These are phyloP conservation scores for Brachypterus glaber DNA, from an alignment of 2,888 invertebrate species.

Conservation along the genomic window DNA sequence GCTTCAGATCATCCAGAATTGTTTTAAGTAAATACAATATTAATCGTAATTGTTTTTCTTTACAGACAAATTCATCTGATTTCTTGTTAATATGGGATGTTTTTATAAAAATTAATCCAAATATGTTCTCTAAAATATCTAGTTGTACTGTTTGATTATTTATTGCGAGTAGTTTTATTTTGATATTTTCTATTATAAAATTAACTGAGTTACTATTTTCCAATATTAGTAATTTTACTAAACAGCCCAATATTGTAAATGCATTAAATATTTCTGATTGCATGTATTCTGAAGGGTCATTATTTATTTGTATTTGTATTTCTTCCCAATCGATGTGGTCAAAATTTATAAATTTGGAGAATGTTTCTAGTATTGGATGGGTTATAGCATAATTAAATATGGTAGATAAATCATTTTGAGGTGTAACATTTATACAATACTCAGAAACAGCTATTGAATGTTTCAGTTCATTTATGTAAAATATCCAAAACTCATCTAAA, in stretches of 20 bases:
- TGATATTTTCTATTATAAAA: slow-evolving; percentile 16
- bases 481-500: slow-evolving; percentile 29
- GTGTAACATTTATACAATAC: slow-evolving; percentile 25
- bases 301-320: slow-evolving; percentile 19
- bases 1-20: slow-evolving; percentile 45
- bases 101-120: slow-evolving; percentile 47
- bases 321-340: slow-evolving; percentile 20
- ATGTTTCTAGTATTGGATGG: slow-evolving; percentile 25
- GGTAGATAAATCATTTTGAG: slow-evolving; percentile 14
- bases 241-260: slow-evolving; percentile 18
- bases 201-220: slow-evolving; percentile 8
- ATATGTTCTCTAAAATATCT: slow-evolving; percentile 64
- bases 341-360: slow-evolving; percentile 27
- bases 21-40: slow-evolving; percentile 49
- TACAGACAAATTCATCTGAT: slow-evolving; percentile 45
- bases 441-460: slow-evolving; percentile 25
- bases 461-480: slow-evolving; percentile 28
- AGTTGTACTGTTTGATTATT: slow-evolving; percentile 34
- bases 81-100: slow-evolving; percentile 10
- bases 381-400: slow-evolving; percentile 20
- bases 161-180: slow-evolving; percentile 19
- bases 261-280: slow-evolving; percentile 17
- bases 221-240: slow-evolving; percentile 17
- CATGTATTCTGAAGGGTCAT: slow-evolving; percentile 9
- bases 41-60: slow-evolving; percentile 49